Evolutionary conservation across 2,113 vertebrate species (phyloP).

Genomic region (Mustela lutreola): DNA sequence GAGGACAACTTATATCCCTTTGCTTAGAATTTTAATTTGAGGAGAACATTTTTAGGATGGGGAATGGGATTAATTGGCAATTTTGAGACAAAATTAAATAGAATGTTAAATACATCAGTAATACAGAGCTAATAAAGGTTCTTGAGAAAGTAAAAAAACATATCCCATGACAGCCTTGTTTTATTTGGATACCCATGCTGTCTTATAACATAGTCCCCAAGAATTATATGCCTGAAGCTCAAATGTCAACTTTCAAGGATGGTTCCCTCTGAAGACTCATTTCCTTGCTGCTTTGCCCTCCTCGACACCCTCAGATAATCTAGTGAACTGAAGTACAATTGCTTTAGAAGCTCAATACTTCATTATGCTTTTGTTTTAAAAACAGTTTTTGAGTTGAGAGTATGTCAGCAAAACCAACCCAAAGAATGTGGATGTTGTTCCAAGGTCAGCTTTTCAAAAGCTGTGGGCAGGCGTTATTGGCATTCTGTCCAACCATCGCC

Average conservation of each 20-base stretch:
- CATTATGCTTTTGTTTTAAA: slow-evolving; percentile 87
- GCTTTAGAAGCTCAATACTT: slow-evolving; percentile 85
- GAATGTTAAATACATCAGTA: slow-evolving; percentile 29
- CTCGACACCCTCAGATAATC: slow-evolving; percentile 77
- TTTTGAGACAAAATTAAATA: slow-evolving; percentile 14
- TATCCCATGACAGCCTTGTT: neutral
- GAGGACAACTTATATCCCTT: slow-evolving; percentile 32
- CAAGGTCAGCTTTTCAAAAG: slow-evolving; percentile 87
- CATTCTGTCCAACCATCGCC: slow-evolving; percentile 81
- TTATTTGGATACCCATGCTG: neutral
- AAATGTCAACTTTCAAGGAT: slow-evolving; percentile 45
- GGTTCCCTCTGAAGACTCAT: neutral
- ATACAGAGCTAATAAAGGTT: neutral
- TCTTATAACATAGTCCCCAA: neutral
- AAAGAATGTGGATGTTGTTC: slow-evolving; percentile 84
- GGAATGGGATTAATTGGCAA: neutral
- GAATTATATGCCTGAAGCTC: neutral
- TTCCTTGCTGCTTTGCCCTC: slow-evolving; percentile 65
- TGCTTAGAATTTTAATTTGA: slow-evolving; percentile 28
- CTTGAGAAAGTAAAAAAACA: neutral
- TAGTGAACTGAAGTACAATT: slow-evolving; percentile 77
- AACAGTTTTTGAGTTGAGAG: slow-evolving; percentile 84
- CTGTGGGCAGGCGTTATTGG: slow-evolving; percentile 76
- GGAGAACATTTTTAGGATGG: neutral
- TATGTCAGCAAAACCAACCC: slow-evolving; percentile 85